Base-by-base conservation (phyloP, 2,113 vertebrate genomes). In the Rhipidura dahli region DNA sequence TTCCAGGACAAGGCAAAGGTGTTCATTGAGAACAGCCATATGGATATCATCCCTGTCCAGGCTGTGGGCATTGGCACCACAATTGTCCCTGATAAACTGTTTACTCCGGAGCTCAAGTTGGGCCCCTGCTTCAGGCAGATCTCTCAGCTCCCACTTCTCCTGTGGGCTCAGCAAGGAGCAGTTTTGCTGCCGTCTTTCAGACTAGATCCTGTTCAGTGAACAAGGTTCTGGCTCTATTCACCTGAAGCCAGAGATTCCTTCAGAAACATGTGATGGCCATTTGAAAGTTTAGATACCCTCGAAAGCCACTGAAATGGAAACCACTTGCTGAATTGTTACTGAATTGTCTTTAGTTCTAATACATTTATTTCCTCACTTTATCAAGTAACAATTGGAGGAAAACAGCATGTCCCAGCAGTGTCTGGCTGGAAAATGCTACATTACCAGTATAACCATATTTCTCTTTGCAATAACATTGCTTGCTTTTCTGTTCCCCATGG, bases 51-150 rank as follows among this genome's bases (percentile, higher is more conserved):
- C 61, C 81, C 96, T 0, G 65, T 99, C 60, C 95, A 56, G 17
- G 98, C 99, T 63, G 96, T 91, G 0, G 99, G 99, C 81, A 97
- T 94, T 3, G 98, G 99, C 33, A 98, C 98, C 30, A 99, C 98
- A 5, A 98, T 99, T 31, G 96, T 99, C 96, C 98, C 97, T 1
- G 97, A 99, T 94, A 97, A 87, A 65, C 97, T 98, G 13, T 98
- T 99, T 66, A 93, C 94, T 28, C 98, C 98, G 6, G 97, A 94
- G 51, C 96, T 99, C 24, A 96, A 98, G 63, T 47, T 99, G 53
- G 98, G 98, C 37, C 90, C 98, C 18, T 89, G 88, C 87, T 99
- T 99, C 95, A 99, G 98, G 99, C 98, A 98, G 22, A 4, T 44
- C 28, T 64, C 37, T 72, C 11, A 19, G 40, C 33, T 87, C 8